Evolutionary conservation across 2,888 invertebrate species (phyloP).

Genomic region (Drosophila sordidapex): DNA sequence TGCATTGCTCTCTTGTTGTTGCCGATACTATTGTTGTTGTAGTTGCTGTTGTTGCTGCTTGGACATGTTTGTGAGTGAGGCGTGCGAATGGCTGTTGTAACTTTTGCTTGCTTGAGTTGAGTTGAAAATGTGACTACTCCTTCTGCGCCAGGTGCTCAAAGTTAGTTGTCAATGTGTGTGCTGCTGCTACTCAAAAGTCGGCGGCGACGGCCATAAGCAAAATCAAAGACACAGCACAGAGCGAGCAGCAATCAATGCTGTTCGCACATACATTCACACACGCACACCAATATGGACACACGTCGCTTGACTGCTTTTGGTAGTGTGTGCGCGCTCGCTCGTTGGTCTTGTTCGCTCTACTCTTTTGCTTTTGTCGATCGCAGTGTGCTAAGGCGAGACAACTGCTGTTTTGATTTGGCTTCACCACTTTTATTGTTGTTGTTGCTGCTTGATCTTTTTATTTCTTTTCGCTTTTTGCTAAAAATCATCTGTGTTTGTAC

Average conservation of each 20-base stretch:
- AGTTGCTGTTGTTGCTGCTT: slow-evolving; percentile 19
- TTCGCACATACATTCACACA: slow-evolving; percentile 38
- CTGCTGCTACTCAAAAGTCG: slow-evolving; percentile 63
- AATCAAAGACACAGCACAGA: slow-evolving; percentile 67
- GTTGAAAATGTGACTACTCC: slow-evolving; percentile 74
- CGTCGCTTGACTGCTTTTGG: slow-evolving; percentile 74
- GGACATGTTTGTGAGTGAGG: slow-evolving; percentile 28
- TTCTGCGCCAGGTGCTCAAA: slow-evolving; percentile 70
- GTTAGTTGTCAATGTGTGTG: slow-evolving; percentile 38
- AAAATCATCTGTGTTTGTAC: slow-evolving; percentile 81
- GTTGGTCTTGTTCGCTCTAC: slow-evolving; percentile 48
- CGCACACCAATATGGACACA: slow-evolving; percentile 51
- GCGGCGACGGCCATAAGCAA: slow-evolving; percentile 66
- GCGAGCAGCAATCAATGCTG: slow-evolving; percentile 62
- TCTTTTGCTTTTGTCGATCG: slow-evolving; percentile 49
- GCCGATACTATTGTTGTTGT: slow-evolving; percentile 7
- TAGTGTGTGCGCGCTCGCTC: slow-evolving; percentile 49
- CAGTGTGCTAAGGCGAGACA: slow-evolving; percentile 66
- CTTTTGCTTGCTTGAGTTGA: slow-evolving; percentile 30
- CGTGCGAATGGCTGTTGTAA: slow-evolving; percentile 47
- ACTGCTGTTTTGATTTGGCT: slow-evolving; percentile 79
- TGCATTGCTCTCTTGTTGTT: slow-evolving; percentile 37
- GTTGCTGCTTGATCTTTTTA: slow-evolving; percentile 69
- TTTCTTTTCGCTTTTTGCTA: slow-evolving; percentile 71
- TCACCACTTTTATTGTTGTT: slow-evolving; percentile 55